Percentiles rank a stretch among this genome's conserved stretches.
Evolutionary conservation across 64 coral and sea anemone species (phyloP).

Genomic region (Hydrozoanthus tunicans): DNA sequence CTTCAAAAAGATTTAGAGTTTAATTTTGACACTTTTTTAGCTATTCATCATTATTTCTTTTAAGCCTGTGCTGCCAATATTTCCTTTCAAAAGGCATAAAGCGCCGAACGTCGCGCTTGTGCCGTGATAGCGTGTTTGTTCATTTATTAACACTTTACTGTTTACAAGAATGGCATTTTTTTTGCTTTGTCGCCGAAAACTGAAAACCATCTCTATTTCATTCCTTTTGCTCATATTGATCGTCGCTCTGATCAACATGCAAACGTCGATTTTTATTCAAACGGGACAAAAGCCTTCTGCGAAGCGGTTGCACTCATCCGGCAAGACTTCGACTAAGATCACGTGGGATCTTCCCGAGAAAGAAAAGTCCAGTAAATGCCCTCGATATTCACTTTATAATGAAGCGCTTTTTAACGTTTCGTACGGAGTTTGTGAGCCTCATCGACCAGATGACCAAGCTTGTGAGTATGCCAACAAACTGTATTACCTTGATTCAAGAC

Average conservation of each 20-base stretch:
- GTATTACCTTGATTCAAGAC: not conserved
- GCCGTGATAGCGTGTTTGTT: too few relatives aligned
- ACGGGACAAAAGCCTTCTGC: not conserved
- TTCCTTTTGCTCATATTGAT: not conserved
- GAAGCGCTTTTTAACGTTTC: not conserved
- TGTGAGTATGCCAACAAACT: slow-evolving; percentile 15
- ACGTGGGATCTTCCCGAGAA: too few relatives aligned
- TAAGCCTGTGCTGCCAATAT: too few relatives aligned
- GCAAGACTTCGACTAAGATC: too few relatives aligned
- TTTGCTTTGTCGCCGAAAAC: not conserved
- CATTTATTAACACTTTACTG: too few relatives aligned
- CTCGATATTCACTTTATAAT: slow-evolving; percentile 20
- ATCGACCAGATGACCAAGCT: not conserved
- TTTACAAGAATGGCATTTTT: too few relatives aligned
- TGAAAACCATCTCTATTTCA: not conserved
- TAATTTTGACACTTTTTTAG: too few relatives aligned
- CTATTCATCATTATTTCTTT: too few relatives aligned
- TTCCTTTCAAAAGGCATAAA: too few relatives aligned
- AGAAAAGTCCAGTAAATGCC: not conserved
- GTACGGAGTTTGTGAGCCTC: slow-evolving; percentile 14
- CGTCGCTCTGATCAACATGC: not conserved
- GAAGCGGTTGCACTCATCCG: not conserved
- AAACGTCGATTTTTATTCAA: not conserved
- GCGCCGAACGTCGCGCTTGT: too few relatives aligned
- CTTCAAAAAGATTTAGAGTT: too few relatives aligned